Conservation (phyloP, 2,113 vertebrate species). For the Amblyornis subalaris region DNA sequence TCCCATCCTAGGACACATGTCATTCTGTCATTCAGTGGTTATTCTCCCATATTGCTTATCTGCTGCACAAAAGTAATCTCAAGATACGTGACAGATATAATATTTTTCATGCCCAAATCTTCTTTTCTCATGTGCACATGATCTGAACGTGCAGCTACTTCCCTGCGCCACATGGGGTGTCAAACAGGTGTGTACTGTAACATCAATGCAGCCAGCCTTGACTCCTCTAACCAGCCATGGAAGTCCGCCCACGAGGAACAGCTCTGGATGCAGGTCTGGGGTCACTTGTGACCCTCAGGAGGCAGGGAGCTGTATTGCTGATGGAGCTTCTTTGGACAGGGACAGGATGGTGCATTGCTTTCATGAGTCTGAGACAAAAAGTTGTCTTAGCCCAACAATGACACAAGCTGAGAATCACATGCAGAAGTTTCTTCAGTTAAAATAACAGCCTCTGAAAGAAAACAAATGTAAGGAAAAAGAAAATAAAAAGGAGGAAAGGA, state of each 20-base stretch:
- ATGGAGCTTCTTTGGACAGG: background rate
- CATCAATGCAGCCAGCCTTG: background rate
- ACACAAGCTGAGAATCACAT: background rate
- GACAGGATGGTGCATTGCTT: background rate
- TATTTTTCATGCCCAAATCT: background rate
- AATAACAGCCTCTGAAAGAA: background rate
- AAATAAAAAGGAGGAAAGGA: background rate
- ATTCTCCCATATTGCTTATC: background rate
- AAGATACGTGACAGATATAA: background rate
- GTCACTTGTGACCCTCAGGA: background rate
- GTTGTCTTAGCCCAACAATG: background rate
- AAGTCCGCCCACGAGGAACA: background rate
- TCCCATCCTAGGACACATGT: background rate
- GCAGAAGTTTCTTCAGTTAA: background rate
- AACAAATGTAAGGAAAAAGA: background rate
- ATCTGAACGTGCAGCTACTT: background rate
- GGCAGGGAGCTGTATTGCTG: background rate
- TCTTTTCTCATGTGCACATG: background rate
- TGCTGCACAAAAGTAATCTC: background rate
- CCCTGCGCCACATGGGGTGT: background rate
- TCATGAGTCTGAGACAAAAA: background rate
- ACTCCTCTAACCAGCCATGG: background rate
- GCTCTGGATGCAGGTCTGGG: background rate
- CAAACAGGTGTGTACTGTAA: no score
- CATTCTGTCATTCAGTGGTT: background rate